Evolutionary conservation across 2,888 invertebrate genomes (phyloP), one percentile per base, ranked within the genome.

Genomic region (Altica lythri): DNA sequence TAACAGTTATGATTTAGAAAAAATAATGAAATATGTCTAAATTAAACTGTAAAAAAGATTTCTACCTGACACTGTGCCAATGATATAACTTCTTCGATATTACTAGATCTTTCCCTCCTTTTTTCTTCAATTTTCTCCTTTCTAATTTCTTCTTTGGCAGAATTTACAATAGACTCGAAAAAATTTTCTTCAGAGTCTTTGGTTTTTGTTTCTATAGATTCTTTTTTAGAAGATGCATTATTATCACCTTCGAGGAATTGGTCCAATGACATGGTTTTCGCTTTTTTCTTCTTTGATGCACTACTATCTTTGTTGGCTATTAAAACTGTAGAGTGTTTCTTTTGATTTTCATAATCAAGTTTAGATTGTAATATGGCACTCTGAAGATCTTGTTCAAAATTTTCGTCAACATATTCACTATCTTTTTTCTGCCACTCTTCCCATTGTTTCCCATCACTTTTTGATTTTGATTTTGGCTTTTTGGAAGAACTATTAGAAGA

Each of bases 291-390:
- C 10, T 44, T 44, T 1, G 32, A 19, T 4, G 17, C 6, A 27
- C n/a, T 27, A 27, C n/a, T 8, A 8, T 27, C 62, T 82, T 83
- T 57, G 76, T 79, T 71, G 71, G 68, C 65, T 66, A 78, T 82
- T 69, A 79, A 76, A 59, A 79, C 79, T 62, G 79, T 45, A 2
- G 40, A 35, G 17, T 46, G 22, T 49, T 68, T 70, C 72, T 79
- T 71, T 67, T 87, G 85, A 66, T 86, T 82, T 73, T 90, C 88
- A 72, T 77, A 84, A 65, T 84, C 88, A 54, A 90, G 76, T 75
- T 88, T 88, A 4, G 91, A 91, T 46, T 88, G 77, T 19, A 90
- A 72, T 58, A 91, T 82, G 8, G 90, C 90, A 80, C 86, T 79
- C 51, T 82, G 80, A 29, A 84, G 68, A 68, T 84, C 82, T 63